Base-by-base conservation (phyloP, 2,797 vertebrate genomes). In the Zalophus californianus region DNA sequence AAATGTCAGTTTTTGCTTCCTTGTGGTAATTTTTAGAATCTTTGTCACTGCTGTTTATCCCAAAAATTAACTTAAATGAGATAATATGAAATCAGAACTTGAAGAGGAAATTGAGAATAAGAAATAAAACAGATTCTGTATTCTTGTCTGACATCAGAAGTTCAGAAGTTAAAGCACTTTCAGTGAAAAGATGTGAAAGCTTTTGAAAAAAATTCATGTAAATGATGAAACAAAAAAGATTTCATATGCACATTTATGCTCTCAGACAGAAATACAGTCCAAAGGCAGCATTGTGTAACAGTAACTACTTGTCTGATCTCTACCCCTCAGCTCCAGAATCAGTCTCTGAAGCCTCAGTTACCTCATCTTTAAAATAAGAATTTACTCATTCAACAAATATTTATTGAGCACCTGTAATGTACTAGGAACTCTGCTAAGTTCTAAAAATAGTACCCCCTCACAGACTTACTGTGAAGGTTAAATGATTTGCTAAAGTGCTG, bases 21-120 rank as follows among this genome's bases (percentile, higher is more conserved):
- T 73, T 35, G 15, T 32, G 25, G 32, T 77, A 70, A 54, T 68
- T 95, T 85, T 85, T 95, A 66, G 56, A 41, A 23, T 94, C 38
- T 94, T 44, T 25, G n/a, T 91, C 32, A 16, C 50, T 62, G 18
- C 58, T 88, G 3, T 80, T 93, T 91, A 18, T 66, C 14, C 50
- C 9, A 5, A 60, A 86, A 90, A 35, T 75, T 96, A 94, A 54
- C 15, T 78, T 83, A 87, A 87, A 60, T 89, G 32, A 80, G 29
- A 66, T 70, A 60, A 92, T 84, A 87, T 62, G 97, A 88, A 50
- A 66, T 85, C 50, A 96, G 52, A 96, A 52, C 16, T 91, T n/a
- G 2, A 96, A 82, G 54, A 87, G 54, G 35, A 91, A 86, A 77
- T 38, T 94, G 15, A 93, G 87, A 86, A 25, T 89, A 66, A 93